phyloP scores from a whole-genome alignment of 1,140 invertebrate genomes.

The Drosophila azteca region DNA sequence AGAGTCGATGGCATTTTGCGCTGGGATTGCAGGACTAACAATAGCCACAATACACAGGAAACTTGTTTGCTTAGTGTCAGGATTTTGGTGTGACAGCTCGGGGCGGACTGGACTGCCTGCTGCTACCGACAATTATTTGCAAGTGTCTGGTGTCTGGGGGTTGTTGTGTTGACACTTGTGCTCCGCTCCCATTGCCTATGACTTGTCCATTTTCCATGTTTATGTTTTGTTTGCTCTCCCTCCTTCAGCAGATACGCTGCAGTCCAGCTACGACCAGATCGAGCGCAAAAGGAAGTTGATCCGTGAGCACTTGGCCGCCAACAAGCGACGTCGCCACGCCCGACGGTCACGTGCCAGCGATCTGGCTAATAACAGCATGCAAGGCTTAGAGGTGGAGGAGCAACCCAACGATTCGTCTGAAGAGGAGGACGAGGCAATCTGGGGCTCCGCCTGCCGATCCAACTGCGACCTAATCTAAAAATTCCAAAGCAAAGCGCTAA shows the following conservation, averaged over 20 bases:
- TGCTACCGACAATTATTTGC: slow-evolving; percentile 65
- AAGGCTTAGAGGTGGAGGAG: slow-evolving; percentile 29
- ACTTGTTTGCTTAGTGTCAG: slow-evolving; percentile 65
- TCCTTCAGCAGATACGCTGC: slow-evolving; percentile 42
- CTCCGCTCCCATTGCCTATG: slow-evolving; percentile 11
- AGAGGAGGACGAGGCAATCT: slow-evolving; percentile 2
- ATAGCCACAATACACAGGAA: slow-evolving; percentile 1
- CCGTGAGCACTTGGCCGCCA: slow-evolving; percentile 22
- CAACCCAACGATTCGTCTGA: slow-evolving; percentile 2
- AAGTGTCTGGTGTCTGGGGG: slow-evolving; percentile 36
- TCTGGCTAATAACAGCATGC: slow-evolving; percentile 32
- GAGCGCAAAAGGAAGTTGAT: slow-evolving; percentile 54
- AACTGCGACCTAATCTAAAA: no score
- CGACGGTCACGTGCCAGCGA: slow-evolving; percentile 13
- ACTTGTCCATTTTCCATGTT: slow-evolving; percentile 13
- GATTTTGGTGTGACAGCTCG: slow-evolving; percentile 39
- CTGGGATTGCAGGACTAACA: slow-evolving; percentile 44
- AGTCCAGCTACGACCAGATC: slow-evolving; percentile 27
- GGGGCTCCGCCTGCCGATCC: no score
- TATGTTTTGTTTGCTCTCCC: slow-evolving; percentile 1
- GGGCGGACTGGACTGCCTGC: slow-evolving; percentile 20
- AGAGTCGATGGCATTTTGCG: slow-evolving; percentile 7
- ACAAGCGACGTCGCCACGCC: slow-evolving; percentile 36
- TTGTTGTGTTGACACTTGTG: slow-evolving; percentile 28
- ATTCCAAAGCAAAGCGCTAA: no score